Conservation (phyloP, 1,140 invertebrate species). For the Eriosoma lanigerum region DNA sequence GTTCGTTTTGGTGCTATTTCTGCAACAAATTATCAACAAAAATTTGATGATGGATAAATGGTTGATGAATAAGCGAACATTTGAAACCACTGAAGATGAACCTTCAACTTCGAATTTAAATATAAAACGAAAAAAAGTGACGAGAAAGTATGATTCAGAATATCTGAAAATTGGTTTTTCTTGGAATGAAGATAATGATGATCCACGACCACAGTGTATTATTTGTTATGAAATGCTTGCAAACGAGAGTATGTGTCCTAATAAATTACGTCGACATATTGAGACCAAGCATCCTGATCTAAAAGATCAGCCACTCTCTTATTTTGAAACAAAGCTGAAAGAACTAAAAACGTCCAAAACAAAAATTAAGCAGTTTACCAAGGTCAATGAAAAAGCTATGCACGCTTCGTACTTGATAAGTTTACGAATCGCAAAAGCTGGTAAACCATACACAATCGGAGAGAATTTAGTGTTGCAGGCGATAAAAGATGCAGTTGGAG, state of each 20-base stretch:
- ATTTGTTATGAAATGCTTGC: slow-evolving; percentile 54
- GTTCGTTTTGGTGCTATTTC: not conserved
- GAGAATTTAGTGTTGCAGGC: not conserved
- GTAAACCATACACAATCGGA: not conserved
- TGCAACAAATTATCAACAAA: not conserved
- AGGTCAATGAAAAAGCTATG: not conserved
- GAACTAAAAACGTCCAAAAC: slow-evolving; percentile 2
- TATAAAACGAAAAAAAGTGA: slow-evolving; percentile 26
- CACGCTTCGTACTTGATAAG: not conserved
- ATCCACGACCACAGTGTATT: slow-evolving; percentile 53
- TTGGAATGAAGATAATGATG: slow-evolving; percentile 14
- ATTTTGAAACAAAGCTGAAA: slow-evolving; percentile 20
- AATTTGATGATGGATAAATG: slow-evolving; percentile 20
- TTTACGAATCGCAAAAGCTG: not conserved
- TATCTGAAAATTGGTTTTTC: slow-evolving; percentile 34
- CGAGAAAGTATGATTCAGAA: slow-evolving; percentile 26
- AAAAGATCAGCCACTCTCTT: slow-evolving; percentile 15
- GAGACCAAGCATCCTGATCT: slow-evolving; percentile 53
- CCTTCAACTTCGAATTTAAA: slow-evolving; percentile 4
- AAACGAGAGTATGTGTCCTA: slow-evolving; percentile 50
- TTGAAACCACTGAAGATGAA: slow-evolving; percentile 10
- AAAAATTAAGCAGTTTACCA: slow-evolving; percentile 16
- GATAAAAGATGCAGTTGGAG: not conserved
- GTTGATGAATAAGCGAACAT: slow-evolving; percentile 14
- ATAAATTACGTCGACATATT: slow-evolving; percentile 54